Base-by-base conservation (phyloP, 1,140 invertebrate genomes). In the Rhizoglyphus robini region DNA sequence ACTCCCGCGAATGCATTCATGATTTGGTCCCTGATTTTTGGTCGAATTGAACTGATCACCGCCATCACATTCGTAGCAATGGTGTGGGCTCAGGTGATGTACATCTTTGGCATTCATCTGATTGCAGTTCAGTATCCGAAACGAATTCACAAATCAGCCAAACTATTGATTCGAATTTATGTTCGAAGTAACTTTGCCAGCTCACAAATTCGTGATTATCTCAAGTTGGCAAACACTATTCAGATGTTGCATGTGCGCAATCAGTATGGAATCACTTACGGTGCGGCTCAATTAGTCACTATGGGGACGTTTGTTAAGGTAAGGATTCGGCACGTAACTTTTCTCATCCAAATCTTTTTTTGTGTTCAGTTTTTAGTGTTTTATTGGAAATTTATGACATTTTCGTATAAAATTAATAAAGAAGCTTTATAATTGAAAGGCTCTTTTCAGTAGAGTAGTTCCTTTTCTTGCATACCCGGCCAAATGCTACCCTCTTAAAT, bases 91-190 rank as follows among this genome's bases (percentile, higher is more conserved):
- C 51, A 54, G 31, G 15, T 54, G 23, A 54, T 15, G 8, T 54
- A 54, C 51, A 54, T 54, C 23, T 54, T 54, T 32, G 51, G 51
- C 51, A 54, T 54, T 25, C 51, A 54, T 32, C 51, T 54, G 31
- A 8, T 54, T 5, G 51, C 20, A 15, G 31, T 54, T 25, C 51
- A 54, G 20, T 54, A 54, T 32, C 23, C 23, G 5, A 25, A 25
- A 54, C 23, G 31, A 54, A 25, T 54, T 54, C 51, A 54, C 20
- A 8, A 8, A 8, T 54, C 51, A 27, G 8, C 51, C 15, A 32
- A 27, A 32, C 8, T 54, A 11, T 32, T 54, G 15, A 25, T 27
- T 27, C 8, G 5, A 54, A 32, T 54, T 15, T 8, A 54, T 32
- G 8, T 20, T 11, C 8, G 51, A 54, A 25, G n/a, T n/a, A n/a